Base-by-base conservation (phyloP, 2,888 invertebrate genomes). In the Euspilapteryx auroguttella region DNA sequence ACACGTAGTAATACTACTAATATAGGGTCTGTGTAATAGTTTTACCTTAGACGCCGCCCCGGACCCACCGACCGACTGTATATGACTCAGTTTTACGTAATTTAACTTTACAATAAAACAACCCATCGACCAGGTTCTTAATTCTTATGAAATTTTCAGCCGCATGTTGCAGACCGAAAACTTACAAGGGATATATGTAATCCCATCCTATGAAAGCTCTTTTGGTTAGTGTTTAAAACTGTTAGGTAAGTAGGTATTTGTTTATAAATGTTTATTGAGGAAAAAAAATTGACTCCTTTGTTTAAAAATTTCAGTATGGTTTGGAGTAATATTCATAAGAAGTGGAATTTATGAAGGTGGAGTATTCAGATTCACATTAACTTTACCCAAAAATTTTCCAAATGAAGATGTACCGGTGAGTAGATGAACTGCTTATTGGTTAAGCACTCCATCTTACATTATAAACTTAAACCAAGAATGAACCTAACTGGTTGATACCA, bases 331-430 rank as follows among this genome's bases (percentile, higher is more conserved):
- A 49, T 97, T 96, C 76, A 82, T 95, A 29, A 82, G 93, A 44
- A 84, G 86, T 58, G 96, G 96, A 12, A 71, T 85, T 37, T 97
- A 94, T 65, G 87, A 89, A 66, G 92, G 90, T 38, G 95, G 90
- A 33, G 81, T 95, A 30, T 94, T 96, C 58, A 84, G 94, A 44
- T 97, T 97, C 61, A 87, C 84, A 35, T 73, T 98, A 38, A 79
- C 82, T 40, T 80, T 97, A 50, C 92, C 95, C 31, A 88, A 90
- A 36, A 85, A 84, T 42, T 97, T 94, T 66, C 97, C 96, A 14
- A 86, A 89, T 59, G 83, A 85, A 33, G 84, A 83, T 46, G 85
- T 87, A 49, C 94, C 94, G 34, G 92, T 91, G 77, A 82, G 85
- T 79, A 36, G 24, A 25, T 17, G 11, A 12, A 20, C n/a, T 21